phyloP scores from a whole-genome alignment of 2,888 invertebrate genomes.

The Chironomus riparius region DNA sequence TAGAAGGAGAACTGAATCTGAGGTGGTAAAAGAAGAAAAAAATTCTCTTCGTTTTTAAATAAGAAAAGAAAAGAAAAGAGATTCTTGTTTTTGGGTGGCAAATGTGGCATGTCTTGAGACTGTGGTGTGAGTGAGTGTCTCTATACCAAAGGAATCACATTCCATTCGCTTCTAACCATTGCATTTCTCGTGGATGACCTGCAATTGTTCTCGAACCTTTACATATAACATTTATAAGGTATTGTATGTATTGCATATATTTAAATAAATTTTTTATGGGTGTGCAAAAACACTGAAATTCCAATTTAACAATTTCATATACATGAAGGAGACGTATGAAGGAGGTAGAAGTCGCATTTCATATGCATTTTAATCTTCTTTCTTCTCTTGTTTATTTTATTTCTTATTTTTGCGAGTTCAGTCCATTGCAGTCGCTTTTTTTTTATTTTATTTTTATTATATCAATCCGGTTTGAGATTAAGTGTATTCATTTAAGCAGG shows the following conservation, averaged over 20 bases:
- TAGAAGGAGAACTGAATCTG: background rate
- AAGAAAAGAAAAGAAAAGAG: background rate
- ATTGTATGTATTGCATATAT: background rate
- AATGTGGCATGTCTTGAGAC: background rate
- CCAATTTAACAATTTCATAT: background rate
- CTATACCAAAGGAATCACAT: background rate
- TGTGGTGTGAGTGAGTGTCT: background rate
- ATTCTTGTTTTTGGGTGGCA: constrained; percentile 9
- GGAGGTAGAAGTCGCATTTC: constrained; percentile 4
- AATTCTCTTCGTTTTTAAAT: background rate
- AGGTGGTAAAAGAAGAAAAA: background rate
- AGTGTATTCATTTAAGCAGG: background rate
- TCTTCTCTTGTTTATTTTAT: background rate
- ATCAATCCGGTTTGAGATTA: constrained; percentile 4
- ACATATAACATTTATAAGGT: too few relatives aligned
- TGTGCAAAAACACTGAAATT: constrained; percentile 17
- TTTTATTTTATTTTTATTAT: too few relatives aligned
- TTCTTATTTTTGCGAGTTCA: background rate
- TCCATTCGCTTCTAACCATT: background rate
- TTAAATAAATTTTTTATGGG: constrained; percentile 2
- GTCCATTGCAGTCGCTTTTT: background rate
- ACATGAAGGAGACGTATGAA: background rate
- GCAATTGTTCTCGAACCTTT: too few relatives aligned
- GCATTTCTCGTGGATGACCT: too few relatives aligned
- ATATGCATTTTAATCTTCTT: constrained; percentile 10